These are phyloP conservation scores for Nasonia vitripennis DNA, from an alignment of 1,140 invertebrate genomes.

Conservation along the genomic window DNA sequence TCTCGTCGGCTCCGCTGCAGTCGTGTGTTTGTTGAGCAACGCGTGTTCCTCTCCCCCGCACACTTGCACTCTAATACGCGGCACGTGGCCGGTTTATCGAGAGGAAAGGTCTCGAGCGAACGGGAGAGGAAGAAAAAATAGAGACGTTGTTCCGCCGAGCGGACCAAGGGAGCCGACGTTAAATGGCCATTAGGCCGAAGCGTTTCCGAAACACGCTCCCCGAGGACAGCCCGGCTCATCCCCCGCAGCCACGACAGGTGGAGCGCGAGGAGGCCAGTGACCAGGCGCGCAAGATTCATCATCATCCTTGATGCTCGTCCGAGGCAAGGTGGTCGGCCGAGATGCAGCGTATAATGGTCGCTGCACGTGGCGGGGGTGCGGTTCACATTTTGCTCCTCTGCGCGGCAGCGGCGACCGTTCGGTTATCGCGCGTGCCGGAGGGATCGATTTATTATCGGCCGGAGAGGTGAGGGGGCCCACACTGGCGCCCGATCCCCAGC, in stretches of 20 bases:
- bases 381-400: not conserved
- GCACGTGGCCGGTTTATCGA: constrained; percentile 46
- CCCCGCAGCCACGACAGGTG: constrained; percentile 62
- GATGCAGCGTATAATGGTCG: not conserved
- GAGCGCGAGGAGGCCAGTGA: constrained; percentile 47
- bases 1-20: not conserved
- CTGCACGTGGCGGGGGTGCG: constrained; percentile 7
- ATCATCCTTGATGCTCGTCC: constrained; percentile 38
- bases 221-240: not conserved
- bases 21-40: constrained; percentile 1
- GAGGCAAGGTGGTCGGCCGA: not conserved
- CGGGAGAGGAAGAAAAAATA: constrained; percentile 39
- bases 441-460: constrained; percentile 67
- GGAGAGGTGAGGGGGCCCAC: constrained; percentile 56
- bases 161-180: constrained; percentile 50
- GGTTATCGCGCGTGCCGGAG: constrained; percentile 28
- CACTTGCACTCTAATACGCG: constrained; percentile 29
- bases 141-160: constrained; percentile 51
- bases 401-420: not conserved
- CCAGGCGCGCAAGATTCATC: constrained; percentile 48
- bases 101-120: not conserved
- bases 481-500: constrained; percentile 57
- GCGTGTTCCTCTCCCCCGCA: not conserved
- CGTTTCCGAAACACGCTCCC: constrained; percentile 55
- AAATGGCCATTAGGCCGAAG: constrained; percentile 54